These are phyloP conservation scores for Taphrorychus bicolor DNA, from an alignment of 2,888 invertebrate species.

Conservation along the genomic window DNA sequence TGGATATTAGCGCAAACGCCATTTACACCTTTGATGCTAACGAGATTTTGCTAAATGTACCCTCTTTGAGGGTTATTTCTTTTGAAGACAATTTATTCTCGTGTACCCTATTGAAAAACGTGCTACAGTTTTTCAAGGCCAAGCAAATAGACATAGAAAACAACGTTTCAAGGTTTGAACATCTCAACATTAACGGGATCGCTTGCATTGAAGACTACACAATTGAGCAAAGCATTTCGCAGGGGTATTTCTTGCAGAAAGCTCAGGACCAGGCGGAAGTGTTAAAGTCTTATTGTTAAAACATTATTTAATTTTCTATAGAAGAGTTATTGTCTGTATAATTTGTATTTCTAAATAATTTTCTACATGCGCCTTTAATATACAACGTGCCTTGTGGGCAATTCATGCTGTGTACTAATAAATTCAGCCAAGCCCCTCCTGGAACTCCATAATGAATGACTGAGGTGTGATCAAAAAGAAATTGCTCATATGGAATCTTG, in stretches of 20 bases:
- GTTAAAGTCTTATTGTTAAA: constrained; percentile 39
- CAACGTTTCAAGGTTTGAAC: constrained; percentile 47
- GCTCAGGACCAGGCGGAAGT: constrained; percentile 44
- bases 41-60: constrained; percentile 48
- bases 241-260: constrained; percentile 47
- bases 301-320: neutral
- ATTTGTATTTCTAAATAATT: neutral
- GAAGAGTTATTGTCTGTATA: too few relatives aligned
- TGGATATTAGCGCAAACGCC: constrained; percentile 54
- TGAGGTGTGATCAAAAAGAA: constrained; percentile 15
- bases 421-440: constrained; percentile 29
- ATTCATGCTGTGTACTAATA: constrained; percentile 17
- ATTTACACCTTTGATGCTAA: constrained; percentile 53
- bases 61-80: constrained; percentile 49
- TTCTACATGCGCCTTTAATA: constrained; percentile 13
- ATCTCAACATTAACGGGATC: constrained; percentile 55
- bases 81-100: constrained; percentile 55
- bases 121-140: constrained; percentile 51
- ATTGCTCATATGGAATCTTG: constrained; percentile 32
- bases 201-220: constrained; percentile 50
- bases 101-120: constrained; percentile 49
- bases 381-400: constrained; percentile 29
- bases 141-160: constrained; percentile 48
- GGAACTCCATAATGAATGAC: constrained; percentile 34
- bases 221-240: constrained; percentile 44